Conservation (phyloP, 1,140 invertebrate species). For the Ceratitis capitata region DNA sequence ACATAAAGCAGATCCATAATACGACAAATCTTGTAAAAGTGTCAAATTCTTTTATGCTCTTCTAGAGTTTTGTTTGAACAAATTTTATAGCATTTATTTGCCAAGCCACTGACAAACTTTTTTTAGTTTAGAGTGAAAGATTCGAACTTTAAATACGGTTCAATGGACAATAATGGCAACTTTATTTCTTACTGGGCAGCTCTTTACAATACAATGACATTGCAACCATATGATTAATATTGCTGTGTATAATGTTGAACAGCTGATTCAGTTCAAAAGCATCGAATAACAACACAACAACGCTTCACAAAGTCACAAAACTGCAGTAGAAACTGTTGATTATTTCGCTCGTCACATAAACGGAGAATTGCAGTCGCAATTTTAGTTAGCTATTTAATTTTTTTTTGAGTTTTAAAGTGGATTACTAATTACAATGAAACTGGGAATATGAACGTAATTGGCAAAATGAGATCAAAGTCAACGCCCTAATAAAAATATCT, state of each 20-base stretch:
- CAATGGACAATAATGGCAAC: background rate
- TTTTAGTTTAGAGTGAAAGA: too few species aligned
- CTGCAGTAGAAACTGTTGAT: slow-evolving; percentile 37
- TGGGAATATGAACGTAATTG: background rate
- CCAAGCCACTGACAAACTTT: too few species aligned
- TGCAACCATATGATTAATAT: background rate
- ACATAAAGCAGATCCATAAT: too few species aligned
- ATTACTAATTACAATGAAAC: background rate
- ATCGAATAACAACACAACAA: slow-evolving; percentile 34
- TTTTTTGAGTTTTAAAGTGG: background rate
- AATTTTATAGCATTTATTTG: too few species aligned
- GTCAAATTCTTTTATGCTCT: too few species aligned
- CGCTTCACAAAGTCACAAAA: background rate
- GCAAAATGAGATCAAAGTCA: background rate
- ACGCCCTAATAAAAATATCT: background rate
- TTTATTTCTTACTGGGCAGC: background rate
- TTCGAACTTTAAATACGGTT: too few species aligned
- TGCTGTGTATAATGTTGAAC: slow-evolving; percentile 1
- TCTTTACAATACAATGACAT: background rate
- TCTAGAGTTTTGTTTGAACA: too few species aligned
- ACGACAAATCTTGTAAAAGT: too few species aligned
- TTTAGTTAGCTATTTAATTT: background rate
- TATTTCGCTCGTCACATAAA: background rate
- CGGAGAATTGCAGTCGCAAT: background rate
- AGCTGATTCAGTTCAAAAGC: slow-evolving; percentile 36